Percentiles rank a stretch among this genome's conserved stretches.
phyloP scores from a whole-genome alignment of 2,888 invertebrate genomes.

The Tipula vernalis region DNA sequence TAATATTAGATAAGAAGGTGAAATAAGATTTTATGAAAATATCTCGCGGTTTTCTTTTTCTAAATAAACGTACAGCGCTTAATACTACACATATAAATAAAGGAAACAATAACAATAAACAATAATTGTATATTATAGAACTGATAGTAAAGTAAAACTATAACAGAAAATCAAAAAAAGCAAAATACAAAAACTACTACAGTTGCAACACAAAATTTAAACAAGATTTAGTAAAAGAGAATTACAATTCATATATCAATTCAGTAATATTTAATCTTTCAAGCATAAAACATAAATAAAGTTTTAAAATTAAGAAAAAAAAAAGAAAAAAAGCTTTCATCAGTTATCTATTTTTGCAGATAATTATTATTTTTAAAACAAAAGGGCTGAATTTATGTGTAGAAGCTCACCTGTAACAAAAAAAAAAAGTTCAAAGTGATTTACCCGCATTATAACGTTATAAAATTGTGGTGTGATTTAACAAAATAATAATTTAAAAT shows the following conservation, averaged over 20 bases:
- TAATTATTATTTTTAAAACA: not conserved
- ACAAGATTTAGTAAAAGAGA: constrained; percentile 7
- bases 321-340: not conserved
- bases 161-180: not conserved
- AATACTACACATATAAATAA: not conserved
- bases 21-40: not conserved
- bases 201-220: not conserved
- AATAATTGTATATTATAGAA: not conserved
- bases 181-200: not conserved
- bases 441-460: not conserved
- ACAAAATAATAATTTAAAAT: not conserved
- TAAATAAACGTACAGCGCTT: not conserved
- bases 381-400: not conserved
- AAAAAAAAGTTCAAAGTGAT: not conserved
- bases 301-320: not conserved
- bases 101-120: not conserved
- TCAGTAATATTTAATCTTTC: constrained; percentile 5
- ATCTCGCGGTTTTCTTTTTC: not conserved
- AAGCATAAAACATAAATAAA: not conserved
- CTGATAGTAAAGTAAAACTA: not conserved
- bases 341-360: not conserved
- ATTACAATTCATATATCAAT: not conserved
- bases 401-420: not conserved
- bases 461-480: not conserved
- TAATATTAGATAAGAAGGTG: not conserved